Conservation (phyloP, 92 coral and sea anemone genomes). For the Bergia puertoricense region DNA sequence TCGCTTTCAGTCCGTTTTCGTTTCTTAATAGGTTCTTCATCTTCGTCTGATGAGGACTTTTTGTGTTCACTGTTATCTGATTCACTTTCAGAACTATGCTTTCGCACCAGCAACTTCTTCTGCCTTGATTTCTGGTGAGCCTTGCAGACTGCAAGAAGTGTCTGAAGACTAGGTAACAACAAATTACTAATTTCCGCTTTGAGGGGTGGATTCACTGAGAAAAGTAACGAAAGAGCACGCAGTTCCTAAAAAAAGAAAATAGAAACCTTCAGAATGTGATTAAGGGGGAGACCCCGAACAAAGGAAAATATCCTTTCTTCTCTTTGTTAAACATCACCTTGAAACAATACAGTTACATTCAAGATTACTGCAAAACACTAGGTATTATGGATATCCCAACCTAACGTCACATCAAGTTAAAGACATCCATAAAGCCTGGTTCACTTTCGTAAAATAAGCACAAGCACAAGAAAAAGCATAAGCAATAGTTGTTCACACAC, state of each 20-base stretch:
- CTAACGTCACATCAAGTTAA: too few species aligned
- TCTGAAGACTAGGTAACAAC: slow-evolving; percentile 31
- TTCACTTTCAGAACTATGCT: slow-evolving; percentile 30
- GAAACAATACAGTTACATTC: background rate
- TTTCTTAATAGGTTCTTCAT: slow-evolving; percentile 34
- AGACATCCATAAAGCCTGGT: too few species aligned
- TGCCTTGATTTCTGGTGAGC: slow-evolving; percentile 37
- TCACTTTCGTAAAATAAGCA: too few species aligned
- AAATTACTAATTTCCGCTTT: slow-evolving; percentile 33
- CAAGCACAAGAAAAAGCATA: too few species aligned
- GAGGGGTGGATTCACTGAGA: slow-evolving; percentile 42
- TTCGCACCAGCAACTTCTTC: slow-evolving; percentile 26
- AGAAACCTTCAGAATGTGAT: background rate
- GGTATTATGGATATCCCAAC: too few species aligned
- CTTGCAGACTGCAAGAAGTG: slow-evolving; percentile 25
- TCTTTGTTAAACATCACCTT: background rate
- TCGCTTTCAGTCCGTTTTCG: slow-evolving; percentile 31
- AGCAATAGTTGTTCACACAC: too few species aligned
- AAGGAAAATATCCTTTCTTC: background rate
- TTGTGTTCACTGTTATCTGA: slow-evolving; percentile 7
- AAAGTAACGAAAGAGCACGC: slow-evolving; percentile 37
- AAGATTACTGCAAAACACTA: background rate
- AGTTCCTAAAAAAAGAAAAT: slow-evolving; percentile 23
- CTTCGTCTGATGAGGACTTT: slow-evolving; percentile 25
- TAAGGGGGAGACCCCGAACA: background rate